A percentile compares a stretch with the other conserved stretches of the same genome.
These are phyloP conservation scores for Chiridota heheva DNA, from an alignment of 35 echinoderm and acorn worm species.

Conservation along the genomic window DNA sequence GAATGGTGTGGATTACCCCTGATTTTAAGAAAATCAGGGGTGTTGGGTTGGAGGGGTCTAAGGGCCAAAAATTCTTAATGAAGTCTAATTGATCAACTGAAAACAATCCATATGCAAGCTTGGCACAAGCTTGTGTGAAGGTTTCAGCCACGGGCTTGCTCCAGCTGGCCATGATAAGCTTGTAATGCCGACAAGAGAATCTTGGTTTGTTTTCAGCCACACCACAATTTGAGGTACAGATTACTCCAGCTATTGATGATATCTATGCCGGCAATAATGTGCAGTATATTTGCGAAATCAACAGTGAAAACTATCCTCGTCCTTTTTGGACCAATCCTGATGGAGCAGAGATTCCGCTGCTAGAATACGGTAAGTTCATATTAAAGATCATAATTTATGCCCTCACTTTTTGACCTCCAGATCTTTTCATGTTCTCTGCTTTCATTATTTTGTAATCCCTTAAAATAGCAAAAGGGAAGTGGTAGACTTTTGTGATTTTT, in stretches of 20 bases:
- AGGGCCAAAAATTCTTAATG: too few relatives aligned
- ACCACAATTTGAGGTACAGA: slow-evolving; percentile 58
- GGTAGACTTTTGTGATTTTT: too few relatives aligned
- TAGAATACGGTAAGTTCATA: slow-evolving; percentile 48
- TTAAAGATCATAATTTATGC: background rate
- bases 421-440: too few relatives aligned
- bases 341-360: slow-evolving; percentile 39
- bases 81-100: background rate
- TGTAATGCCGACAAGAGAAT: background rate
- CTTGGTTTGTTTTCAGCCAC: slow-evolving; percentile 40
- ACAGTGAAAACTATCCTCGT: slow-evolving; percentile 20
- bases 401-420: too few relatives aligned
- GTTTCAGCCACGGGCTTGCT: background rate
- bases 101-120: background rate
- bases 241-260: slow-evolving; percentile 42
- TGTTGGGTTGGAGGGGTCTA: too few relatives aligned
- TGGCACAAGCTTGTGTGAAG: background rate
- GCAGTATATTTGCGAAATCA: slow-evolving; percentile 57
- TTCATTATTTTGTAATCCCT: too few relatives aligned
- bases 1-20: too few relatives aligned
- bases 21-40: too few relatives aligned
- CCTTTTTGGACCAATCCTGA: slow-evolving; percentile 62
- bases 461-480: too few relatives aligned
- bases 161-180: background rate
- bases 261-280: slow-evolving; percentile 46